phyloP scores from a whole-genome alignment of 2,113 vertebrate genomes.

The Austrofundulus limnaeus region DNA sequence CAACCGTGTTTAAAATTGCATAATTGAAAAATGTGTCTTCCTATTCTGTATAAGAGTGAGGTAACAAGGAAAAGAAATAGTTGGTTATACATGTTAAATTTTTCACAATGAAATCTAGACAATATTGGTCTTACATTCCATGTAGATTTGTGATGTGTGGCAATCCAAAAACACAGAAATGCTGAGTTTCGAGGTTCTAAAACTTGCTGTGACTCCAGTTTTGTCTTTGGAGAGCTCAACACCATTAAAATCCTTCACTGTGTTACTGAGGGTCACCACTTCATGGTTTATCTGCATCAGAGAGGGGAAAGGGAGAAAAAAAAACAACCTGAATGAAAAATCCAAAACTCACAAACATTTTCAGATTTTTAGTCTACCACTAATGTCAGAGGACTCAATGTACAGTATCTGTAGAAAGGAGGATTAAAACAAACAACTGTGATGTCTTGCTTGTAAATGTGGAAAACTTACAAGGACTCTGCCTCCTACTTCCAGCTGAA shows the following conservation, averaged over 20 bases:
- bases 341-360: too few relatives aligned
- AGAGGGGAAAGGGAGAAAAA: neutral
- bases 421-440: too few relatives aligned
- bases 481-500: slow-evolving; percentile 1
- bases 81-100: too few relatives aligned
- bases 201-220: neutral
- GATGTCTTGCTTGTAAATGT: neutral
- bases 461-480: slow-evolving; percentile 1
- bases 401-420: too few relatives aligned
- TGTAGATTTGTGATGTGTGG: neutral
- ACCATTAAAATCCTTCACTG: neutral
- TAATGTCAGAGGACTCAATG: too few relatives aligned
- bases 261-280: neutral
- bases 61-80: too few relatives aligned
- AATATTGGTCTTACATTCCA: neutral
- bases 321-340: too few relatives aligned
- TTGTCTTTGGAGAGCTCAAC: neutral
- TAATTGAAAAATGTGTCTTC: too few relatives aligned
- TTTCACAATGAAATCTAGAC: too few relatives aligned
- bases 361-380: too few relatives aligned
- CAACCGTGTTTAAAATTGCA: too few relatives aligned
- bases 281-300: neutral
- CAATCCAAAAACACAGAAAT: slow-evolving; percentile 15
- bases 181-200: rapidly evolving
- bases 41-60: too few relatives aligned